phyloP scores from a whole-genome alignment of 2,888 invertebrate genomes.

The Leucophenga montana region DNA sequence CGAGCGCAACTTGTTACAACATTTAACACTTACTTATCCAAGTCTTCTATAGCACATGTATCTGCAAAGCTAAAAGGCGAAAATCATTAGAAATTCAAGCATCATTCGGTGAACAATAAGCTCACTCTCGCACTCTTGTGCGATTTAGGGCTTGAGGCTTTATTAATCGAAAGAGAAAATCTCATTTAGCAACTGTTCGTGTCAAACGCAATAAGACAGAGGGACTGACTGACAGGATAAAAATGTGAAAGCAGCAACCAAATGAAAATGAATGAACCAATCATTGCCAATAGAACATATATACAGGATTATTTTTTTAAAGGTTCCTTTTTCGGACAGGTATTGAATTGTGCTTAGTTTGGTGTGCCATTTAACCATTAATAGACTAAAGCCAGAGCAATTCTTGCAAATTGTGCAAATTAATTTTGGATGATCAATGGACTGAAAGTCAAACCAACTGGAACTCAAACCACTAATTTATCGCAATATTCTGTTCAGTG shows the following conservation, averaged over 20 bases:
- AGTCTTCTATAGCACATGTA: background rate
- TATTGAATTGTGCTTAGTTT: too few species aligned
- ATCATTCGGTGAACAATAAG: conserved; percentile 38
- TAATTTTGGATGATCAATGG: too few species aligned
- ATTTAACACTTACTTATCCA: conserved; percentile 4
- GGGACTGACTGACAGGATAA: conserved; percentile 1
- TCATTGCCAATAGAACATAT: background rate
- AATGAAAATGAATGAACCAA: conserved; percentile 41
- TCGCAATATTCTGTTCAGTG: too few species aligned
- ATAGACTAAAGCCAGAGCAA: too few species aligned
- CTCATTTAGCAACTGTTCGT: conserved; percentile 34
- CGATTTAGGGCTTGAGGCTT: background rate
- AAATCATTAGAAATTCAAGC: conserved; percentile 3
- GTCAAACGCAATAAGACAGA: conserved; percentile 28
- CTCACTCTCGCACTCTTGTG: background rate
- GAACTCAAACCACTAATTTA: too few species aligned
- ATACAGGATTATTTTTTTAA: too few species aligned
- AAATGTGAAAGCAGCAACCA: conserved; percentile 29
- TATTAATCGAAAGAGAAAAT: conserved; percentile 17
- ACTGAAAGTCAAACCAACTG: too few species aligned
- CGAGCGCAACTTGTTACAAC: background rate
- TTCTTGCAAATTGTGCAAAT: too few species aligned
- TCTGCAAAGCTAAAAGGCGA: background rate
- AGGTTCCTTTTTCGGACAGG: too few species aligned
- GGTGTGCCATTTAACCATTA: too few species aligned